Base-by-base conservation (phyloP, 2,797 vertebrate species). In the Sebastes variabilis region DNA sequence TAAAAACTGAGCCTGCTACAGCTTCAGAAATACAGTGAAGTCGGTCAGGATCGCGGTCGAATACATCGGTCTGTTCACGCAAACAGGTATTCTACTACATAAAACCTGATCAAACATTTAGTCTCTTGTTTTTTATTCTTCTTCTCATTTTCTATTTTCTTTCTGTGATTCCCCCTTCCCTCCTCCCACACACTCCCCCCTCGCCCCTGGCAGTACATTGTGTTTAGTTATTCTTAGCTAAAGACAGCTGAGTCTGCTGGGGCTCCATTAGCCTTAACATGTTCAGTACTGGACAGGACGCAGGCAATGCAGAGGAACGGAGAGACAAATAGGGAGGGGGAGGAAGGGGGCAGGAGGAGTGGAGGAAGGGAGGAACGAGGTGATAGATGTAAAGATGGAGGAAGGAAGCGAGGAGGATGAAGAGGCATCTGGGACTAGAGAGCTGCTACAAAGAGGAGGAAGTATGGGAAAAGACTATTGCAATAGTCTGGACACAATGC, bases 261-360 rank as follows among this genome's bases (percentile, higher is more conserved):
- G 90, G 82, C 86, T 82, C 88, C 82, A 91, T 93, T 93, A 93
- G 82, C 56, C 62, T 67, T 30, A 82, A 79, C 66, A 75, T 75
- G 76, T 77, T 89, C 75, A 75, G 79, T 32, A 29, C 62, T 83
- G 80, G 81, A 86, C 16, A 27, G 77, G 66, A 75, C 2, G 56
- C 16, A 70, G 70, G 70, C 66, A 24, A 67, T 30, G 77, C 70
- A 72, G 83, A 77, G 67, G 68, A 75, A 69, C 8, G 20, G 25
- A 55, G 69, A 68, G 67, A 14, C 4, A 36, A 36, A 60, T 66
- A 67, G 29, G 56, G 24, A 24, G 29, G 61, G 13, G 32, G 32
- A n/a, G 64, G 34, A 16, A 49, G 4, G 5, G n/a, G 25, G 25
- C 12, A 25, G 12, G 2, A 34, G 16, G 20, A 56, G 20, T 12